Conservation (phyloP, 2,888 invertebrate genomes). For the Andrena flavipes region DNA sequence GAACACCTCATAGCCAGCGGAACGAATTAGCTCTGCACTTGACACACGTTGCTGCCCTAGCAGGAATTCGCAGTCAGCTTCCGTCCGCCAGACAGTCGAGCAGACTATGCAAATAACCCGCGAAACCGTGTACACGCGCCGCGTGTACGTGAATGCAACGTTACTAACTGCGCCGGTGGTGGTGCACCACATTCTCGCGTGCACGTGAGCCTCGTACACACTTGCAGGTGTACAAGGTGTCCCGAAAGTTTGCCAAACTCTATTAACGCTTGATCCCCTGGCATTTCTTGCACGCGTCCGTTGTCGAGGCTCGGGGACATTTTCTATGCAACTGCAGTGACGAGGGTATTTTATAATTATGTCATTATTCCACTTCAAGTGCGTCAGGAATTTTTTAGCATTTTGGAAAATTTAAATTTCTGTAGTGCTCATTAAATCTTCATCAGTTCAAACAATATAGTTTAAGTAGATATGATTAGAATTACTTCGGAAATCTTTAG, state of each 20-base stretch:
- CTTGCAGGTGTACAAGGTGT: slow-evolving; percentile 40
- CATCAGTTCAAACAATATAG: too few species aligned
- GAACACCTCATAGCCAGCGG: slow-evolving; percentile 29
- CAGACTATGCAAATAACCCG: slow-evolving; percentile 67
- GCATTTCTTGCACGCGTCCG: background rate
- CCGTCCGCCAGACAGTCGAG: slow-evolving; percentile 57
- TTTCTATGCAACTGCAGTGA: background rate
- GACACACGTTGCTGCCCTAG: slow-evolving; percentile 49
- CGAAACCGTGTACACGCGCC: slow-evolving; percentile 39
- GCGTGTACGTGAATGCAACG: slow-evolving; percentile 41
- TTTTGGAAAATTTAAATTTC: too few species aligned
- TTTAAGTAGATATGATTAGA: too few species aligned
- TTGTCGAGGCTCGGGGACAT: background rate
- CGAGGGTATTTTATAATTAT: too few species aligned
- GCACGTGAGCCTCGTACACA: slow-evolving; percentile 19
- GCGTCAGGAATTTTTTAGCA: too few species aligned
- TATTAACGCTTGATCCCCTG: background rate
- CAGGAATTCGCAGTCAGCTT: slow-evolving; percentile 59
- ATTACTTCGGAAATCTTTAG: too few species aligned
- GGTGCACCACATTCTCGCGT: slow-evolving; percentile 57
- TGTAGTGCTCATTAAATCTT: too few species aligned
- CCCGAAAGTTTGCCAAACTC: slow-evolving; percentile 8
- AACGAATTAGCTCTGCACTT: slow-evolving; percentile 58
- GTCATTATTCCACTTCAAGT: too few species aligned
- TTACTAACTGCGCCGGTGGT: slow-evolving; percentile 13